These are phyloP conservation scores for Cephus pulcher DNA, from an alignment of 2,888 invertebrate genomes.

Conservation along the genomic window DNA sequence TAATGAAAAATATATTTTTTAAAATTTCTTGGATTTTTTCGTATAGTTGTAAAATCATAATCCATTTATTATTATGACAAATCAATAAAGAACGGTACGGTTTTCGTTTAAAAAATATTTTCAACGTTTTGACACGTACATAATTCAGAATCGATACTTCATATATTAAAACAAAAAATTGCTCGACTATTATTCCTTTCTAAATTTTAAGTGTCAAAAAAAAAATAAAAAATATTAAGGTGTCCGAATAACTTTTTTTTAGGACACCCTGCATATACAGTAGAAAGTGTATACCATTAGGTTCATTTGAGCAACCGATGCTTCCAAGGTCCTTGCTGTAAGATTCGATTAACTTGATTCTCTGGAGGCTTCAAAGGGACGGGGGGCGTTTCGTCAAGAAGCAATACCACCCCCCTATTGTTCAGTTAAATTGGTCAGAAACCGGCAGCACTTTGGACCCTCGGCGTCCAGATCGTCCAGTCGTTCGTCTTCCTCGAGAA, in stretches of 20 bases:
- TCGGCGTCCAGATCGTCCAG: neutral
- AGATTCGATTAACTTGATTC: neutral
- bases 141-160: too few species aligned
- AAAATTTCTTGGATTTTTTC: accelerated
- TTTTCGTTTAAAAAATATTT: too few species aligned
- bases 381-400: neutral
- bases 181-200: too few species aligned
- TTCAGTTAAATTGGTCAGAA: neutral
- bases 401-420: neutral
- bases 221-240: too few species aligned
- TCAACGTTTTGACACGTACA: too few species aligned
- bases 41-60: neutral
- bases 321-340: neutral
- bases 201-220: too few species aligned
- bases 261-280: neutral
- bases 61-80: neutral
- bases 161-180: too few species aligned
- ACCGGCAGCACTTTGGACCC: neutral
- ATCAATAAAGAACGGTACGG: too few species aligned
- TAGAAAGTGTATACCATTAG: neutral
- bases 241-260: neutral
- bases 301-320: neutral
- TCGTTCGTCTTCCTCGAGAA: neutral
- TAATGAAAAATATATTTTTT: too few species aligned
- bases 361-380: neutral